A percentile compares a stretch with the other conserved stretches of the same genome.
phyloP scores from a whole-genome alignment of 2,888 invertebrate species.

The Plemyria rubiginata region DNA sequence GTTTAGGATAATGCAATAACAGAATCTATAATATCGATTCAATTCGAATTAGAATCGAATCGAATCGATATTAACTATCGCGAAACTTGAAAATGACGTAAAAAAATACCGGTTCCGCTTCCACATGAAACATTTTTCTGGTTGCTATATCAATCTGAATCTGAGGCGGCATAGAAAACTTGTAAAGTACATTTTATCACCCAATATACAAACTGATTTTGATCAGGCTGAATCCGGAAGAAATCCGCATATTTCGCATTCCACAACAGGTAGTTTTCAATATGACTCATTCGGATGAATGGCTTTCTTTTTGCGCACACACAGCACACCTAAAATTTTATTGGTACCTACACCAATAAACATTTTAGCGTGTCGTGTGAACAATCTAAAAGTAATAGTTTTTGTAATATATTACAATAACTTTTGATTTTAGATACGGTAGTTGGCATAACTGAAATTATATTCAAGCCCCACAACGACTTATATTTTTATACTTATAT shows the following conservation, averaged over 20 bases:
- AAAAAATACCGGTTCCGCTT: neutral
- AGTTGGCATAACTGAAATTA: no score
- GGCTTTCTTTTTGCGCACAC: constrained; percentile 51
- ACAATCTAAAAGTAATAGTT: no score
- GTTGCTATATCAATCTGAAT: neutral
- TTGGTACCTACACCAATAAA: no score
- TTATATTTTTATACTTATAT: no score
- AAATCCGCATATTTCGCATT: constrained; percentile 53
- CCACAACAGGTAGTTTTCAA: constrained; percentile 27
- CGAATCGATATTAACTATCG: no score
- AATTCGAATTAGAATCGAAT: no score
- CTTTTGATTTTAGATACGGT: no score
- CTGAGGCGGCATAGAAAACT: neutral
- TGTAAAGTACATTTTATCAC: constrained; percentile 2
- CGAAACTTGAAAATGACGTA: neutral
- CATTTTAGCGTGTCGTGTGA: no score
- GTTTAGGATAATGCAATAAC: no score
- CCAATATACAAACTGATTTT: constrained; percentile 17
- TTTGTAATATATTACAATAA: no score
- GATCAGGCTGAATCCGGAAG: constrained; percentile 50
- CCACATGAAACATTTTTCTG: neutral
- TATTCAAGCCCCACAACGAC: no score
- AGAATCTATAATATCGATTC: no score
- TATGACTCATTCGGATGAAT: constrained; percentile 51
- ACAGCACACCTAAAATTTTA: neutral